Conservation (phyloP, 2,797 vertebrate species). For the Micromesistius poutassou region DNA sequence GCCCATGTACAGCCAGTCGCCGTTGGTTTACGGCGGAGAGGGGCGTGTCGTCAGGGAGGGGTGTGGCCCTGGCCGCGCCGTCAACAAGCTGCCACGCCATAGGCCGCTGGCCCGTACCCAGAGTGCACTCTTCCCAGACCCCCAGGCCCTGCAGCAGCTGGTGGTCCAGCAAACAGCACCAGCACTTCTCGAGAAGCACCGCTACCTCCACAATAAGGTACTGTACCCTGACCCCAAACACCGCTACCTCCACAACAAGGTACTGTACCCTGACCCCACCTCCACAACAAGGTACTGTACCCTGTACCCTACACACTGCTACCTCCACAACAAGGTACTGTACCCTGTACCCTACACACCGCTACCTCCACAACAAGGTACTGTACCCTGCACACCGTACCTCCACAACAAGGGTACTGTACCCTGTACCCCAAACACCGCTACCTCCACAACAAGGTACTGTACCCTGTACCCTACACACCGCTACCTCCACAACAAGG, state of each 20-base stretch:
- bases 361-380: background rate
- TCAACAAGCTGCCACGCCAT: slow-evolving; percentile 89
- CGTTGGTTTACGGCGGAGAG: slow-evolving; percentile 88
- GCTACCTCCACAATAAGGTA: slow-evolving; percentile 59
- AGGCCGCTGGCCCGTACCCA: slow-evolving; percentile 89
- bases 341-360: background rate
- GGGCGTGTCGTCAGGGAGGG: slow-evolving; percentile 74
- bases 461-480: background rate
- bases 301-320: background rate
- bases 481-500: background rate
- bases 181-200: slow-evolving; percentile 89
- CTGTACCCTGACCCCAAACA: background rate
- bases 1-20: slow-evolving; percentile 88
- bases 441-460: background rate
- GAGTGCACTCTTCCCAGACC: slow-evolving; percentile 87
- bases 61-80: slow-evolving; percentile 76
- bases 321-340: background rate
- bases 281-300: background rate
- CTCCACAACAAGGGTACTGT: background rate
- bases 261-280: slow-evolving; percentile 26
- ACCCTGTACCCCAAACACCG: background rate
- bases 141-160: slow-evolving; percentile 90
- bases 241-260: slow-evolving; percentile 28
- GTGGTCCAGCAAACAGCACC: slow-evolving; percentile 92
- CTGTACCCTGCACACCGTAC: background rate